Evolutionary conservation across 2,113 vertebrate genomes (phyloP).

Genomic region (Nothobranchius kuhntae): DNA sequence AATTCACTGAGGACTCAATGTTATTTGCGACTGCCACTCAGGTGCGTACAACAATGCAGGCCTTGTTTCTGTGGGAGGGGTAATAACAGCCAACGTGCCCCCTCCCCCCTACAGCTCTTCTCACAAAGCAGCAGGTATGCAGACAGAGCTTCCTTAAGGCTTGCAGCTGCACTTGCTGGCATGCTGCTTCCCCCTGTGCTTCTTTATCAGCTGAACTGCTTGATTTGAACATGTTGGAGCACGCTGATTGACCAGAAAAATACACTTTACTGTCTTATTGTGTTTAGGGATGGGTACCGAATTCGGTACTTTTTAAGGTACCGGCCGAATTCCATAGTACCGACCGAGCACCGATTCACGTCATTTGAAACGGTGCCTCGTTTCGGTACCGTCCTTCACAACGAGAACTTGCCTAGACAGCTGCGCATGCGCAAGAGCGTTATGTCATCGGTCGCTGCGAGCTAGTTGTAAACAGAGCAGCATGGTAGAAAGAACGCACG

Average conservation of each 20-base stretch:
- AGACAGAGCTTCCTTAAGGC: conserved; percentile 36
- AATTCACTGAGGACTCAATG: conserved; percentile 51
- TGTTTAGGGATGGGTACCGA: no score
- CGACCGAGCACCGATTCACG: no score
- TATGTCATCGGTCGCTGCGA: no score
- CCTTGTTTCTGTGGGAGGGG: conserved; percentile 90
- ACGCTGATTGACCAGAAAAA: conserved; percentile 70
- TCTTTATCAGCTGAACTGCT: conserved; percentile 44
- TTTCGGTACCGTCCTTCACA: no score
- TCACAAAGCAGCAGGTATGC: conserved; percentile 88
- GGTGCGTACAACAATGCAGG: conserved; percentile 97
- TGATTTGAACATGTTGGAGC: conserved; percentile 26
- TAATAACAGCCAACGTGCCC: conserved; percentile 87
- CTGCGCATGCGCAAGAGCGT: no score
- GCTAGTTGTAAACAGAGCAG: no score
- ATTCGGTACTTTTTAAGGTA: no score
- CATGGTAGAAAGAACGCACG: no score
- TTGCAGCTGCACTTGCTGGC: conserved; percentile 67
- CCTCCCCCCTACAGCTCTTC: conserved; percentile 87
- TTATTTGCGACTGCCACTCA: conserved; percentile 78
- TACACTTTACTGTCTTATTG: neutral
- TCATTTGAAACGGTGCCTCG: no score
- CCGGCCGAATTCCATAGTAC: no score
- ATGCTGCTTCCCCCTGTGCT: conserved; percentile 66
- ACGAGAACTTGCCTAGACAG: no score